Base-by-base conservation (phyloP, 2,797 vertebrate species). In the Aphelocoma californica region DNA sequence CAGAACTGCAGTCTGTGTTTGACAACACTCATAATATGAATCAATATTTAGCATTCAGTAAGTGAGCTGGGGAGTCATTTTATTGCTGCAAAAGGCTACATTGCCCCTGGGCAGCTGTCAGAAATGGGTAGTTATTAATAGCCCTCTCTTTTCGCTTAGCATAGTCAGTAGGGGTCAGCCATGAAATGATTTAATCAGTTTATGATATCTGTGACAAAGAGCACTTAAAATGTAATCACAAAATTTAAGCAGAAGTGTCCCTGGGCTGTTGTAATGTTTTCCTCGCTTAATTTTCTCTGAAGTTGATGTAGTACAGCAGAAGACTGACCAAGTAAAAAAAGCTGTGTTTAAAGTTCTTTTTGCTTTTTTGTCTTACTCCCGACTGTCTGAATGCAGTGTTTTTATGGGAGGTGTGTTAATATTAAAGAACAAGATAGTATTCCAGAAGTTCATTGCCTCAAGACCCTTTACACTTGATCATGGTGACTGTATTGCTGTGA, bases 1-100 rank as follows among this genome's bases (percentile, higher is more conserved):
- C 98, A 97, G 97, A 97, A 92, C 97, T 97, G 97, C 97, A 97
- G 97, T 96, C 97, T 88, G 92, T 98, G 98, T 98, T 98, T 98
- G 98, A 98, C 98, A 98, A 98, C 98, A 98, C 97, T 98, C 98
- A 98, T 98, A 98, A 98, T 98, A 98, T 97, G 97, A 98, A 98
- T 98, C 98, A 98, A 98, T 98, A 98, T 97, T 98, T 98, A 98
- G 97, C 97, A 98, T 98, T 98, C 97, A 98, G 98, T 97, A 98
- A 98, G 98, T 98, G 98, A 98, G 98, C 98, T 95, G 92, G 95
- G 97, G 97, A 98, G 97, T 98, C 97, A 97, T 97, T 98, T 97
- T 97, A 97, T 97, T 97, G 98, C 98, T 98, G 97, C 95, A 98
- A 97, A 98, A 97, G 97, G 97, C 97, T 97, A 92, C 96, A 86